Evolutionary conservation across 1,140 invertebrate genomes (phyloP).

Genomic region (Drosophila kohkoa): DNA sequence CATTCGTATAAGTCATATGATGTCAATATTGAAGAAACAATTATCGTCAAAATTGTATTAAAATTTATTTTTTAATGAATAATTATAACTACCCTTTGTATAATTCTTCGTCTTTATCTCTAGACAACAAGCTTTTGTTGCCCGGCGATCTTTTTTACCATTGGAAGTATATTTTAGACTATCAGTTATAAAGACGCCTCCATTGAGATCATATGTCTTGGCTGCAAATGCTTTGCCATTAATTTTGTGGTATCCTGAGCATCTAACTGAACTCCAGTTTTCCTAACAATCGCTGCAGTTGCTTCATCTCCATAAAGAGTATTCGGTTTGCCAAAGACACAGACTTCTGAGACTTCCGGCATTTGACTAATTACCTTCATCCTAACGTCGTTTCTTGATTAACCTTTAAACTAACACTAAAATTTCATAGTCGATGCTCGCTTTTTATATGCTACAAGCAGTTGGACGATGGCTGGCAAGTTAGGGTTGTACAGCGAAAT

Average conservation of each 20-base stretch:
- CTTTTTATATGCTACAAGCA: too few relatives aligned
- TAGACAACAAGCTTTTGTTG: slow-evolving; percentile 1
- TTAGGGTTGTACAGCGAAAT: too few relatives aligned
- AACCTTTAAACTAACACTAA: too few relatives aligned
- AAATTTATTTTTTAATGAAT: too few relatives aligned
- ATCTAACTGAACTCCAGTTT: background rate
- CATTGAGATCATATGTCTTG: background rate
- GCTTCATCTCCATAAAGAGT: background rate
- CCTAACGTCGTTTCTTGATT: too few relatives aligned
- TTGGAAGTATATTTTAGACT: background rate
- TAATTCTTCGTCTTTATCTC: too few relatives aligned
- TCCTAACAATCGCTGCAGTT: background rate
- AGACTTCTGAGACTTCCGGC: slow-evolving; percentile 10
- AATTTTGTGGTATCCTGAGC: background rate
- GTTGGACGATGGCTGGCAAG: too few relatives aligned
- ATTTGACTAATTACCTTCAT: background rate
- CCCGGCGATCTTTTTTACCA: slow-evolving; percentile 1
- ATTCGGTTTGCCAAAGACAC: slow-evolving; percentile 1
- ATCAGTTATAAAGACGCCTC: slow-evolving; percentile 1
- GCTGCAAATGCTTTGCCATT: background rate
- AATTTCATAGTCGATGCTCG: too few relatives aligned
- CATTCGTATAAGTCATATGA: too few relatives aligned
- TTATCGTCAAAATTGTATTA: too few relatives aligned
- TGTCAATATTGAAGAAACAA: too few relatives aligned
- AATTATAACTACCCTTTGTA: too few relatives aligned